Conservation (phyloP, 1,140 invertebrate species). For the Saccostrea glomerata region DNA sequence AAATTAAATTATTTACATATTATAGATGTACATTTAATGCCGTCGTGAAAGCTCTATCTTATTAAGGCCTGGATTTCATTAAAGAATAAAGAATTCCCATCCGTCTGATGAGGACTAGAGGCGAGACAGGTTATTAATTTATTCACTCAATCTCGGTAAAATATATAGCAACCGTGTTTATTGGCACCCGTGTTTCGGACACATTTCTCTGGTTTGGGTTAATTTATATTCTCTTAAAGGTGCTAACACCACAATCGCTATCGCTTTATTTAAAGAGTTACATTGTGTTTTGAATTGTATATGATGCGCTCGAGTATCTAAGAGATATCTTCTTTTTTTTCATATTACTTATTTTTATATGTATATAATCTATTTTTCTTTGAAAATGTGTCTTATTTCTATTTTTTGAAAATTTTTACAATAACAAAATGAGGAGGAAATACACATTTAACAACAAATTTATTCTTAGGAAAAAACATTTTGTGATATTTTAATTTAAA, state of each 20-base stretch:
- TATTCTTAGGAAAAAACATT: too few relatives aligned
- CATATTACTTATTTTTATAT: not conserved
- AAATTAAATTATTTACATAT: too few relatives aligned
- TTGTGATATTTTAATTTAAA: too few relatives aligned
- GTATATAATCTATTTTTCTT: not conserved
- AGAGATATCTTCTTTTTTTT: not conserved
- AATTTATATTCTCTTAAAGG: not conserved
- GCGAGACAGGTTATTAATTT: slow-evolving; percentile 19
- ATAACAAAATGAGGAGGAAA: too few relatives aligned
- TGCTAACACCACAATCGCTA: not conserved
- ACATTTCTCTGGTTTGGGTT: not conserved
- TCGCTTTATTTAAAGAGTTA: not conserved
- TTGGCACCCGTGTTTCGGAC: not conserved
- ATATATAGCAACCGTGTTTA: slow-evolving; percentile 19
- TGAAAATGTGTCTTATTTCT: not conserved
- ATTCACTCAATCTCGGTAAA: not conserved
- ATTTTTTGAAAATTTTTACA: too few relatives aligned
- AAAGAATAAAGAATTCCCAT: slow-evolving; percentile 1
- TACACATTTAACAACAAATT: too few relatives aligned
- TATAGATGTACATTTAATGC: too few relatives aligned
- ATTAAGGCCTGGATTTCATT: slow-evolving; percentile 18
- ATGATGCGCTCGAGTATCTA: not conserved
- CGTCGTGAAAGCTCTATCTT: not conserved
- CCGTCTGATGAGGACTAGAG: not conserved
- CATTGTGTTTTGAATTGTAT: not conserved